Evolutionary conservation across 2,888 invertebrate genomes (phyloP).

Genomic region (Hirudinaria manillensis): DNA sequence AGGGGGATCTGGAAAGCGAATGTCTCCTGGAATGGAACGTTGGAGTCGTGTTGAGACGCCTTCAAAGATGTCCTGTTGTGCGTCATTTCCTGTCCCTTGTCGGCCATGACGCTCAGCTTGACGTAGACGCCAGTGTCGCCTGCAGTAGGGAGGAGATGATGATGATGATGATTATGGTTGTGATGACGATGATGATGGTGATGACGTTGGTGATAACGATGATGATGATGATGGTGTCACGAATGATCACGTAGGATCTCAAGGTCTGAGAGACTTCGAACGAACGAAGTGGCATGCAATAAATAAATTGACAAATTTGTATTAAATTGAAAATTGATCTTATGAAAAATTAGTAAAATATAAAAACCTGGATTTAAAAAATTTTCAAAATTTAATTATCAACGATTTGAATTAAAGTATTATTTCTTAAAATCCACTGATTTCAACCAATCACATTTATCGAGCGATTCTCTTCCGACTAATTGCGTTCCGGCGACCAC

Average conservation of each 20-base stretch:
- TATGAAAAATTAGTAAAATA: too few species aligned
- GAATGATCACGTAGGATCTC: too few species aligned
- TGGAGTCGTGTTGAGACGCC: neutral
- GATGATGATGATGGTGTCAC: neutral
- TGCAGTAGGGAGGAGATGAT: neutral
- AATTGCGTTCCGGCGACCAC: neutral
- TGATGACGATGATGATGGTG: neutral
- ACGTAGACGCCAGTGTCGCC: neutral
- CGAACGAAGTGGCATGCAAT: too few species aligned
- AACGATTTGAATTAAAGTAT: too few species aligned
- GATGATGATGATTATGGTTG: neutral
- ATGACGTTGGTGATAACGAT: neutral
- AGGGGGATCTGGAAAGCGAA: constrained; percentile 8
- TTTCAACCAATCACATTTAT: too few species aligned
- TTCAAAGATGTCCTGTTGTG: constrained; percentile 1
- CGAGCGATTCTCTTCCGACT: too few species aligned
- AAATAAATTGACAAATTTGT: too few species aligned
- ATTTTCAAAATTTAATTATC: too few species aligned
- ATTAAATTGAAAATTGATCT: too few species aligned
- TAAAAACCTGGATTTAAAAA: too few species aligned
- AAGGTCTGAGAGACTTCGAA: too few species aligned
- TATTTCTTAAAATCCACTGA: too few species aligned
- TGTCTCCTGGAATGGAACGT: neutral
- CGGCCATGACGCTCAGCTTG: constrained; percentile 8
- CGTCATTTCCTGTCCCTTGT: constrained; percentile 5